A percentile compares a stretch with the other conserved stretches of the same genome.
phyloP scores from a whole-genome alignment of 2,888 invertebrate genomes.

The Sinelater perroti region DNA sequence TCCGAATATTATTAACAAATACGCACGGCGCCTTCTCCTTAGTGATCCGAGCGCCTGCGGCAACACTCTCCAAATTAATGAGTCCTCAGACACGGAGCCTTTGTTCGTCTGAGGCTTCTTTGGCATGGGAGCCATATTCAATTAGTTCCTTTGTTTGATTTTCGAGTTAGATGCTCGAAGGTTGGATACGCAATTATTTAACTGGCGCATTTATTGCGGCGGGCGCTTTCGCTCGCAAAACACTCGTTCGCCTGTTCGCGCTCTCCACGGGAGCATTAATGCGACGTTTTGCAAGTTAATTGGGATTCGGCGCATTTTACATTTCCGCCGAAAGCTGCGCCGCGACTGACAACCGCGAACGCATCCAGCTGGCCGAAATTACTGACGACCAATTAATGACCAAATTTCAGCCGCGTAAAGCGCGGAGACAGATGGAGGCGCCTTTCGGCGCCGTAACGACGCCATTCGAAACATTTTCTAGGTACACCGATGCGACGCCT shows the following conservation, averaged over 20 bases:
- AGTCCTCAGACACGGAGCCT: slow-evolving; percentile 46
- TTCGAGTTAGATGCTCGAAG: slow-evolving; percentile 45
- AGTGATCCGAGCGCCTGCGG: slow-evolving; percentile 45
- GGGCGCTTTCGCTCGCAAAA: slow-evolving; percentile 20
- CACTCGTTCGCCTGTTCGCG: slow-evolving; percentile 4
- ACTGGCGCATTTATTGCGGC: slow-evolving; percentile 25
- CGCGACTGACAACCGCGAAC: too few relatives aligned
- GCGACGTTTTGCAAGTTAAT: slow-evolving; percentile 13
- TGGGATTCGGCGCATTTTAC: slow-evolving; percentile 3
- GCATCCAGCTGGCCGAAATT: too few relatives aligned
- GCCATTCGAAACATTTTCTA: slow-evolving; percentile 29
- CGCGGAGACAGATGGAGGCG: slow-evolving; percentile 6
- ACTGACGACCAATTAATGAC: too few relatives aligned
- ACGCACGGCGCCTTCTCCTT: slow-evolving; percentile 23
- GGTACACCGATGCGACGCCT: slow-evolving; percentile 36
- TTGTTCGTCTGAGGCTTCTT: slow-evolving; percentile 48
- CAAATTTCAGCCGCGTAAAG: too few relatives aligned
- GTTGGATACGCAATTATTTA: slow-evolving; percentile 32
- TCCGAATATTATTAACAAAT: slow-evolving; percentile 27
- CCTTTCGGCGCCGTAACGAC: slow-evolving; percentile 18
- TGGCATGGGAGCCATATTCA: slow-evolving; percentile 52
- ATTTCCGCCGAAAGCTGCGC: too few relatives aligned
- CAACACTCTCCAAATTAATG: slow-evolving; percentile 51
- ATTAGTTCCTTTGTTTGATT: slow-evolving; percentile 53
- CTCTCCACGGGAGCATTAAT: slow-evolving; percentile 4